A percentile compares a stretch with the other conserved stretches of the same genome.
Conservation (phyloP, 2,888 invertebrate species). For the Hirtodrosophila histrioides region DNA sequence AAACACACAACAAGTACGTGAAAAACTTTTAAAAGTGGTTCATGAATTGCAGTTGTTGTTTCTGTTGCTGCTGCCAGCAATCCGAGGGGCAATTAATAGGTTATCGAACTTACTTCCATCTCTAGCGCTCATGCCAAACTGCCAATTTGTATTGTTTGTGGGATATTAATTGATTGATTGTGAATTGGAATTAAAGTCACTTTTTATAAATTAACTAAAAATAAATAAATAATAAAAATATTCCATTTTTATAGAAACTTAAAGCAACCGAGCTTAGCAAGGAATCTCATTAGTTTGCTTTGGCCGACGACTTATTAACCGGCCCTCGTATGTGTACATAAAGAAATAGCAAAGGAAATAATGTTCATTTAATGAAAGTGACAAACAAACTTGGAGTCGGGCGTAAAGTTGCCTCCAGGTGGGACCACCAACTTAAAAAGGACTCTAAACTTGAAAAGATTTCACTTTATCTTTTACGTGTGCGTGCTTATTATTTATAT, state of each 20-base stretch:
- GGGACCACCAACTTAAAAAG: conserved; percentile 29
- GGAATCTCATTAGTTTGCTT: too few relatives aligned
- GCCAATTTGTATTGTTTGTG: neutral
- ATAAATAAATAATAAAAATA: too few relatives aligned
- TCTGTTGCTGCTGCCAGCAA: conserved; percentile 1
- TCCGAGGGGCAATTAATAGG: conserved; percentile 9
- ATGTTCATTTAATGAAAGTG: conserved; percentile 61
- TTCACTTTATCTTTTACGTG: conserved; percentile 21
- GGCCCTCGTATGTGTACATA: conserved; percentile 1
- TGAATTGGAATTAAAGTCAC: too few relatives aligned
- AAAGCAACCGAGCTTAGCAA: too few relatives aligned
- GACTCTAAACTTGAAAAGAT: conserved; percentile 31
- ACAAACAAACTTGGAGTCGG: conserved; percentile 33
- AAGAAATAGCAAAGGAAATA: conserved; percentile 45
- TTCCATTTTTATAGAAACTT: neutral
- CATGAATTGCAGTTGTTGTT: conserved; percentile 10
- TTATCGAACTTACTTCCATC: neutral
- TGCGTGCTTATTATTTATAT: conserved; percentile 5
- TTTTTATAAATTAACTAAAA: too few relatives aligned
- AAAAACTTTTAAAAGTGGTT: conserved; percentile 15
- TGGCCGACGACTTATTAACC: neutral
- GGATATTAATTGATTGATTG: too few relatives aligned
- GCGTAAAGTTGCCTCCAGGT: conserved; percentile 27
- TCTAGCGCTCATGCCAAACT: neutral
- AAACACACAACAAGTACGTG: conserved; percentile 4